Evolutionary conservation across 2,113 vertebrate genomes (phyloP).

Genomic region (Eolophus roseicapilla): DNA sequence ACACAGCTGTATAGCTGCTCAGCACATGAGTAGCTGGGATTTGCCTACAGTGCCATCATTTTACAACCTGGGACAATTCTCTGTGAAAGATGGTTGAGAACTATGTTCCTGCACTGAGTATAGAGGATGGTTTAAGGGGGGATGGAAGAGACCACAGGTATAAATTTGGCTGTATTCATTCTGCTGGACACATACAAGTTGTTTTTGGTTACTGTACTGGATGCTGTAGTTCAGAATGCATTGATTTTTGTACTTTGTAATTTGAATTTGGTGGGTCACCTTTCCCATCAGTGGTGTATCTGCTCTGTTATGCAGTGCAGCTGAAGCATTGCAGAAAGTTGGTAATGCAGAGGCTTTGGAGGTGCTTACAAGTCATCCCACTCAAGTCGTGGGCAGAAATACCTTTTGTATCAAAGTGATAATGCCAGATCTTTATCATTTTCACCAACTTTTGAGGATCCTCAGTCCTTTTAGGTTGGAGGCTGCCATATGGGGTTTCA

Average conservation of each 20-base stretch:
- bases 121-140: neutral
- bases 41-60: neutral
- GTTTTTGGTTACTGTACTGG: neutral
- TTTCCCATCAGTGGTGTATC: neutral
- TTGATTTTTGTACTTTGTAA: neutral
- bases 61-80: neutral
- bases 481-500: neutral
- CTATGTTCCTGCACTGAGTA: neutral
- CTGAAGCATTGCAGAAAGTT: neutral
- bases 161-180: neutral
- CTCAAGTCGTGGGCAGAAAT: constrained; percentile 11
- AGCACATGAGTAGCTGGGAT: neutral
- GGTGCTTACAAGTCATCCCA: neutral
- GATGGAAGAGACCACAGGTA: neutral
- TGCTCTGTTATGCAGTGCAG: neutral
- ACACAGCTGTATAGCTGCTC: neutral
- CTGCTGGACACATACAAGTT: neutral
- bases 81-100: neutral
- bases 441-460: neutral
- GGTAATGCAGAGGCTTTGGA: neutral
- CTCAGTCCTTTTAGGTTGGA: neutral
- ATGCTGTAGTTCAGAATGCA: neutral
- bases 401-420: neutral
- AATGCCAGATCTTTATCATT: neutral
- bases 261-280: neutral